Evolutionary conservation across 2,888 invertebrate genomes (phyloP).

Genomic region (Phrixothrix hirtus): DNA sequence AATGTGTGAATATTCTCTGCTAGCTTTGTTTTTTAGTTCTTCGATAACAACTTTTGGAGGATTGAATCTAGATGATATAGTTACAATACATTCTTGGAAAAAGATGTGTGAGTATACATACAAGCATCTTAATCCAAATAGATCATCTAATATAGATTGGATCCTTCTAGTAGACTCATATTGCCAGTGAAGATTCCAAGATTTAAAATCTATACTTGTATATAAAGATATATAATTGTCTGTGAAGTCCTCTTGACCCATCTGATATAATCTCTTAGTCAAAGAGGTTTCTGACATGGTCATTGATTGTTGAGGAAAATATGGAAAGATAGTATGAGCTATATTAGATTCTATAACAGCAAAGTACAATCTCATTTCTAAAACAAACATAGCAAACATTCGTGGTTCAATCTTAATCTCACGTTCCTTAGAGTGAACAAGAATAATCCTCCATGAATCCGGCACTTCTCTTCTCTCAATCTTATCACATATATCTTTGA

Average conservation of each 20-base stretch:
- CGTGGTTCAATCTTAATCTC: not conserved
- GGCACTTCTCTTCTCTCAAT: not conserved
- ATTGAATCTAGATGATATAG: not conserved
- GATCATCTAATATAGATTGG: not conserved
- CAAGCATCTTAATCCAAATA: not conserved
- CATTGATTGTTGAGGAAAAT: slow-evolving; percentile 1
- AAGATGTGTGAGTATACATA: slow-evolving; percentile 1
- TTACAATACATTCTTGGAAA: not conserved
- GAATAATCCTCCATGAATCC: not conserved
- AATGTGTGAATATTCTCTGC: not conserved
- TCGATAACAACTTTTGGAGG: not conserved
- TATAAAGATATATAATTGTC: not conserved
- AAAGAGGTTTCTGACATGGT: not conserved
- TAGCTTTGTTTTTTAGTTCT: not conserved
- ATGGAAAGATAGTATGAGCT: not conserved
- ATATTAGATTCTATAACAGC: not conserved
- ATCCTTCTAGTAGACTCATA: not conserved
- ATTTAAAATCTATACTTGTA: not conserved
- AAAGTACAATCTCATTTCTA: slow-evolving; percentile 1
- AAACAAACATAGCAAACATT: not conserved
- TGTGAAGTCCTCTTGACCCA: not conserved
- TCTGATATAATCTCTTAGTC: not conserved
- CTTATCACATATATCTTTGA: not conserved
- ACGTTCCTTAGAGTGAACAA: not conserved
- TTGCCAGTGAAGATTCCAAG: not conserved